Evolutionary conservation across 1,140 invertebrate genomes (phyloP).

Genomic region (Hyles vespertilio): DNA sequence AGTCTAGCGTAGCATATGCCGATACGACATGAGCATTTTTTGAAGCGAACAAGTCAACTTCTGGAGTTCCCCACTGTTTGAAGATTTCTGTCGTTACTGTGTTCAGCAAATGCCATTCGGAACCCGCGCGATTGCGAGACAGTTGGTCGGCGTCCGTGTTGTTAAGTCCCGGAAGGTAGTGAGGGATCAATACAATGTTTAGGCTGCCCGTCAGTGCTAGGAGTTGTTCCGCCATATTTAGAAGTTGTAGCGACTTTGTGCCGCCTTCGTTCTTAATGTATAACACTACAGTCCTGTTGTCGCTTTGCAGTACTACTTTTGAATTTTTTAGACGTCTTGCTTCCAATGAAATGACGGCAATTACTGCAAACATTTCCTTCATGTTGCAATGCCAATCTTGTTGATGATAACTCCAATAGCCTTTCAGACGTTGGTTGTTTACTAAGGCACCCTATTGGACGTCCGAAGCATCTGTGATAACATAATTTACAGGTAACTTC

Average conservation of each 20-base stretch:
- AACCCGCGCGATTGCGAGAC: constrained; percentile 20
- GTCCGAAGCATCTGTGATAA: too few relatives aligned
- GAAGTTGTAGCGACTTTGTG: constrained; percentile 30
- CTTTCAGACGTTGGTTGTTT: too few relatives aligned
- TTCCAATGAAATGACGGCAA: too few relatives aligned
- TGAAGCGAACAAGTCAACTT: constrained; percentile 37
- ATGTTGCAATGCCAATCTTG: too few relatives aligned
- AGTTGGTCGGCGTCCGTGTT: constrained; percentile 25
- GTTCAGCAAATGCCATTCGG: constrained; percentile 37
- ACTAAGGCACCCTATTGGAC: too few relatives aligned
- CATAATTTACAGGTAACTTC: too few relatives aligned
- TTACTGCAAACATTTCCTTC: too few relatives aligned
- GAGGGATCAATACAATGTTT: constrained; percentile 22
- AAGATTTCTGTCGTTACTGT: constrained; percentile 23
- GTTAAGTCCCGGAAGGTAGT: constrained; percentile 23
- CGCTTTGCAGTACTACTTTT: constrained; percentile 17
- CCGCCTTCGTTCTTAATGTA: constrained; percentile 40
- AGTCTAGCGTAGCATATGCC: not conserved
- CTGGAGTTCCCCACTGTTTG: constrained; percentile 25
- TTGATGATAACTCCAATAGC: too few relatives aligned
- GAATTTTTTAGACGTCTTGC: too few relatives aligned
- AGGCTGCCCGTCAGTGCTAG: constrained; percentile 27
- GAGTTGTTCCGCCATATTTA: constrained; percentile 27
- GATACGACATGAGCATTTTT: constrained; percentile 1
- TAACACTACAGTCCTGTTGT: constrained; percentile 35